Conservation (phyloP, 2,888 invertebrate genomes). For the Nycteola revayana region DNA sequence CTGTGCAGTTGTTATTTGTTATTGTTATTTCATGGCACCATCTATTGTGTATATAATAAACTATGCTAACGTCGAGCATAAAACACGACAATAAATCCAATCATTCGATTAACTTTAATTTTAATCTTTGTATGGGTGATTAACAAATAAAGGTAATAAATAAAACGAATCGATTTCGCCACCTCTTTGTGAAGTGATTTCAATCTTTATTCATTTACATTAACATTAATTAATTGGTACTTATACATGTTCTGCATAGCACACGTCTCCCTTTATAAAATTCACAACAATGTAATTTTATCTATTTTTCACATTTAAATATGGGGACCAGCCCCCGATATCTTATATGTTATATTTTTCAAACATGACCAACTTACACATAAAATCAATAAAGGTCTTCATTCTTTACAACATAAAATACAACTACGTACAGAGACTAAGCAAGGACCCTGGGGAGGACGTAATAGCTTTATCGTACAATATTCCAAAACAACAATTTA, state of each 20-base stretch:
- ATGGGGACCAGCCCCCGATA: constrained; percentile 73
- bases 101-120: no score
- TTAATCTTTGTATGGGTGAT: no score
- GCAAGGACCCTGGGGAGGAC: constrained; percentile 5
- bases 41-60: no score
- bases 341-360: constrained; percentile 50
- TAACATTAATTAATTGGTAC: constrained; percentile 62
- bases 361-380: constrained; percentile 45
- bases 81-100: no score
- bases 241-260: constrained; percentile 49
- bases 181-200: constrained; percentile 40
- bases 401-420: constrained; percentile 27
- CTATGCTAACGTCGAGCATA: no score
- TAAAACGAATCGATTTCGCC: constrained; percentile 24
- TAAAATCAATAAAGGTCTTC: constrained; percentile 36
- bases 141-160: no score
- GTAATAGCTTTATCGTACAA: constrained; percentile 3
- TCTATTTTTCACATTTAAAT: constrained; percentile 53
- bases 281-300: constrained; percentile 63
- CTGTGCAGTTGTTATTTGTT: no score
- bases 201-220: constrained; percentile 49
- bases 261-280: constrained; percentile 63
- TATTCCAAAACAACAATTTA: constrained; percentile 18
- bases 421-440: constrained; percentile 6
- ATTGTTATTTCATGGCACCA: no score